Percentiles rank a stretch among this genome's conserved stretches.
phyloP scores from a whole-genome alignment of 2,797 vertebrate genomes.

The Clamator glandarius region DNA sequence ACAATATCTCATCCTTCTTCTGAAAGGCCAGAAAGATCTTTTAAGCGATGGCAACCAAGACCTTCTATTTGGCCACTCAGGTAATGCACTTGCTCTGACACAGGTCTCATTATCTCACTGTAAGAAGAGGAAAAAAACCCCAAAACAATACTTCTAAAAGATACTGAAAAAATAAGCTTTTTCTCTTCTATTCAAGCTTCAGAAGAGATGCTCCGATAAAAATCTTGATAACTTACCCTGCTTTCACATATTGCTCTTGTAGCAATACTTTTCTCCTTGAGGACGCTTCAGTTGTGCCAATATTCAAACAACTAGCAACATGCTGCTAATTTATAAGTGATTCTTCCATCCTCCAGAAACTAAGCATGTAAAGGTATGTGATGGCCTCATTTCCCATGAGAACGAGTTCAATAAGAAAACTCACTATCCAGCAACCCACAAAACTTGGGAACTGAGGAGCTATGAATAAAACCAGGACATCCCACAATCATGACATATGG shows the following conservation, averaged over 20 bases:
- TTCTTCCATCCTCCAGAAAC: neutral
- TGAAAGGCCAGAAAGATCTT: neutral
- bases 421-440: neutral
- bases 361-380: neutral
- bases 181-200: neutral
- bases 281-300: neutral
- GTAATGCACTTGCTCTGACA: neutral
- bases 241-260: neutral
- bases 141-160: neutral
- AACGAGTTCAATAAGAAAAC: neutral
- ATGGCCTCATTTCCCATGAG: neutral
- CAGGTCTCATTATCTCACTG: neutral
- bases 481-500: neutral
- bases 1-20: neutral
- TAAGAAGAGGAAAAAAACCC: neutral
- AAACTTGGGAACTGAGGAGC: neutral
- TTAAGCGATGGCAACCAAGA: neutral
- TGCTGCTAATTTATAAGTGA: neutral
- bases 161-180: neutral
- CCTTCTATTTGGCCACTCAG: neutral
- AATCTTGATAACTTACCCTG: neutral
- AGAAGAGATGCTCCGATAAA: neutral
- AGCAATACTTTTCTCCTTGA: neutral
- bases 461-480: neutral
- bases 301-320: neutral